phyloP scores from a whole-genome alignment of 2,113 vertebrate genomes.

The Chiloscyllium plagiosum region DNA sequence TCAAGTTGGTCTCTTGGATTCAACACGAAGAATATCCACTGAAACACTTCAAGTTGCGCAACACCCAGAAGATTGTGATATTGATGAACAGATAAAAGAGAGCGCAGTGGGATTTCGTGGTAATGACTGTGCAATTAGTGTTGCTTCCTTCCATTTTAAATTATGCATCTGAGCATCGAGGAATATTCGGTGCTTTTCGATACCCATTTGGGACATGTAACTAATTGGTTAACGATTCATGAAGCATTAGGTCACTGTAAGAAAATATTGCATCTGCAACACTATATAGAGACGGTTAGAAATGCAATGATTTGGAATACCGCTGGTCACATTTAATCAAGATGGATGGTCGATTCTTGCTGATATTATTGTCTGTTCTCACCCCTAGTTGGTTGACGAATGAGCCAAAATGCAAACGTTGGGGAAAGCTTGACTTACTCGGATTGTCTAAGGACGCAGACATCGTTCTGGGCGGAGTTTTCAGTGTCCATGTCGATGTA shows the following conservation, averaged over 20 bases:
- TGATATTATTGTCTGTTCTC: background rate
- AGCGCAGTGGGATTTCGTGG: background rate
- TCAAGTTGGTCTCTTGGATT: too few species aligned
- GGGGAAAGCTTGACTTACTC: background rate
- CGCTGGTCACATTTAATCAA: background rate
- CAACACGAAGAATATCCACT: background rate
- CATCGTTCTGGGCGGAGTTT: background rate
- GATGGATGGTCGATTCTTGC: background rate
- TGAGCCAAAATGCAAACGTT: background rate
- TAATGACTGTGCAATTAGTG: background rate
- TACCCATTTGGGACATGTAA: background rate
- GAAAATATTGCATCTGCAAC: background rate
- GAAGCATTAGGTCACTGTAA: background rate
- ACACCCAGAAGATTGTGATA: background rate
- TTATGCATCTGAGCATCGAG: background rate
- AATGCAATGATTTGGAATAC: background rate
- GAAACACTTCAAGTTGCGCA: background rate
- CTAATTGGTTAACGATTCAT: background rate
- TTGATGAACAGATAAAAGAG: too few species aligned
- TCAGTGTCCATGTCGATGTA: background rate
- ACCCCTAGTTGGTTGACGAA: background rate
- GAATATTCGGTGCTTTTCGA: background rate
- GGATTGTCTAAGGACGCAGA: conserved; percentile 5
- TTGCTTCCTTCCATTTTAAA: background rate
- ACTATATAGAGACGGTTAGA: background rate